These are phyloP conservation scores for Sternotherus odoratus DNA, from an alignment of 2,797 vertebrate species.

Conservation along the genomic window DNA sequence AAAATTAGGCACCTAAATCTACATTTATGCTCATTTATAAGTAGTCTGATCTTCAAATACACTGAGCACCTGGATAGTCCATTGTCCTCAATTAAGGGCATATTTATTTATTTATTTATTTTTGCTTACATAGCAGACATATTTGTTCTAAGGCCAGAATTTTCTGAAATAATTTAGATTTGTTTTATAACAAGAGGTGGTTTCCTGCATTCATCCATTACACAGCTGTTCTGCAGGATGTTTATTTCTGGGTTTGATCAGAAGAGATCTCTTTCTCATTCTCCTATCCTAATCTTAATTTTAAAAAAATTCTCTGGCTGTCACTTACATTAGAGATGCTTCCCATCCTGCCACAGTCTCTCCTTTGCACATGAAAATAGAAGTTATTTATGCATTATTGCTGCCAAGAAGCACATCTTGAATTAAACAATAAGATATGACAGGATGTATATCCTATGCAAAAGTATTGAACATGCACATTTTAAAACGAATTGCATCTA, in stretches of 20 bases:
- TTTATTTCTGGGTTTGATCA: slow-evolving; percentile 53
- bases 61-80: not conserved
- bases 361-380: slow-evolving; percentile 72
- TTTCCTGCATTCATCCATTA: slow-evolving; percentile 39
- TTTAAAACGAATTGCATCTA: slow-evolving; percentile 22
- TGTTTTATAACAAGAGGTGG: slow-evolving; percentile 8
- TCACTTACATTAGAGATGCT: slow-evolving; percentile 68
- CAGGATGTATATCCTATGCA: slow-evolving; percentile 58
- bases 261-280: slow-evolving; percentile 53
- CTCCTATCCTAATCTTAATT: slow-evolving; percentile 69
- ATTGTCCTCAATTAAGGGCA: not conserved
- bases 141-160: not conserved
- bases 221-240: slow-evolving; percentile 20
- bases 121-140: slow-evolving; percentile 1
- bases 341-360: slow-evolving; percentile 71
- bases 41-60: slow-evolving; percentile 3
- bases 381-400: slow-evolving; percentile 72
- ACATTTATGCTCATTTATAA: slow-evolving; percentile 7
- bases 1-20: not conserved
- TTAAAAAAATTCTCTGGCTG: slow-evolving; percentile 67
- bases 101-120: not conserved
- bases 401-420: slow-evolving; percentile 69
- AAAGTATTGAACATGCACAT: not conserved
- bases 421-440: slow-evolving; percentile 63
- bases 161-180: slow-evolving; percentile 35